Base-by-base conservation (phyloP, 53 echinoderm and acorn worm species). In the Arbacia lixula region DNA sequence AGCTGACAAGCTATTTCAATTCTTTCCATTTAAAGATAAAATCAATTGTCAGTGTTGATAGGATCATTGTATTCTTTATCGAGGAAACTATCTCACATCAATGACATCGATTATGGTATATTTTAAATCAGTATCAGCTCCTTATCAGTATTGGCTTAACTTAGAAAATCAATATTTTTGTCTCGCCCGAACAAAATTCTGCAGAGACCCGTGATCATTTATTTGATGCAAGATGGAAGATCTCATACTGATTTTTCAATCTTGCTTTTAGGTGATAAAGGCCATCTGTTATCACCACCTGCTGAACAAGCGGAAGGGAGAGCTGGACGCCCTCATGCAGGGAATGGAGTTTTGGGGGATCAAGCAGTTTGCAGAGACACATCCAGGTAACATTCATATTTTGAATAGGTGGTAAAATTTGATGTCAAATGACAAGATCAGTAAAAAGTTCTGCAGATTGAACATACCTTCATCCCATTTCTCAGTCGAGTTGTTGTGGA, bases 271-370 rank as follows among this genome's bases (percentile, higher is more conserved):
- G 46, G 8, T 46, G 46, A 46, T 46, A 46, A 46, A 56, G 12
- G 12, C 57, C 12, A 56, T 11, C 21, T 56, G 57, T 20, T 56
- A 56, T 20, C 57, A 56, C 57, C n/a, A 16, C 57, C 12, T 56
- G 14, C 4, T 56, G 12, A 56, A 56, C 57, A 56, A 11, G 21
- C 57, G 20, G 21, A 11, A 56, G 12, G 57, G 57, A 56, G 57
- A 64, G 32, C 9, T 26, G 29, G 30, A 64, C 9, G 64, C 64
- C 28, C 28, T 64, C 28, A 26, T 64, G 8, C 64, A 64, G 28
- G 64, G 64, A 26, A 64, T 64, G 64, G 32, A 64, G 10, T 64
- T 64, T 31, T 64, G 28, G 28, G 64, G 64, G 5, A 64, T 64
- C 30, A 64, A 31, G n/a, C 5, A 32, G 32, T 64, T 64, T 64